Conservation (phyloP, 2,888 invertebrate species). For the Linnaemya vulpina region DNA sequence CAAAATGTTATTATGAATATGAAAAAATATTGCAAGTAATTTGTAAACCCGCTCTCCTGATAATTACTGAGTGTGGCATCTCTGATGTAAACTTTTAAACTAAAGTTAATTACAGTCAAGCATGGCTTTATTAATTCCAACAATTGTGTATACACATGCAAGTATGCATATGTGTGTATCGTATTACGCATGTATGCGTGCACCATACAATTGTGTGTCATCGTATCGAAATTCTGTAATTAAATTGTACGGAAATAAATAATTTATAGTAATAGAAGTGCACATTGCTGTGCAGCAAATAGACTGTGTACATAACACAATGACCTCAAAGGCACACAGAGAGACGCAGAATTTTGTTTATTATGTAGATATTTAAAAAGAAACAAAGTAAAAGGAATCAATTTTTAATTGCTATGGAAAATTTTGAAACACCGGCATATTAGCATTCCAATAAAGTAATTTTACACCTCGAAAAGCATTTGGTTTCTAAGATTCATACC, state of each 20-base stretch:
- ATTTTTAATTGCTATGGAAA: slow-evolving; percentile 23
- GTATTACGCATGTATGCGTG: neutral
- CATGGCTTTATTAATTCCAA: slow-evolving; percentile 32
- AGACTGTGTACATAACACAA: slow-evolving; percentile 42
- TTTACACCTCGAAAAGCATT: neutral
- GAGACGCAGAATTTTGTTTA: neutral
- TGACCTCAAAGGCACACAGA: slow-evolving; percentile 34
- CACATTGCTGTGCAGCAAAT: slow-evolving; percentile 40
- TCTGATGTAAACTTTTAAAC: slow-evolving; percentile 24
- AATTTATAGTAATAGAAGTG: slow-evolving; percentile 66
- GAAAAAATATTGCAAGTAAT: neutral
- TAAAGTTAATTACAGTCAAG: slow-evolving; percentile 54
- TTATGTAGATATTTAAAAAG: slow-evolving; percentile 9
- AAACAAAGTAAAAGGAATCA: neutral
- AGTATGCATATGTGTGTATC: neutral
- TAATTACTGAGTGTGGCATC: neutral
- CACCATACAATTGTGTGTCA: slow-evolving; percentile 37
- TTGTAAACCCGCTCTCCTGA: neutral
- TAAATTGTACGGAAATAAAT: slow-evolving; percentile 72
- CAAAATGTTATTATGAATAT: neutral
- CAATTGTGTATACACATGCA: neutral
- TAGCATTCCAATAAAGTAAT: slow-evolving; percentile 20
- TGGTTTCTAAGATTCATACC: slow-evolving; percentile 7
- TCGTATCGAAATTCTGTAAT: slow-evolving; percentile 62
- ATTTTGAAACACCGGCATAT: slow-evolving; percentile 20